Conservation (phyloP, 1,140 invertebrate genomes). For the Hestina assimilis region DNA sequence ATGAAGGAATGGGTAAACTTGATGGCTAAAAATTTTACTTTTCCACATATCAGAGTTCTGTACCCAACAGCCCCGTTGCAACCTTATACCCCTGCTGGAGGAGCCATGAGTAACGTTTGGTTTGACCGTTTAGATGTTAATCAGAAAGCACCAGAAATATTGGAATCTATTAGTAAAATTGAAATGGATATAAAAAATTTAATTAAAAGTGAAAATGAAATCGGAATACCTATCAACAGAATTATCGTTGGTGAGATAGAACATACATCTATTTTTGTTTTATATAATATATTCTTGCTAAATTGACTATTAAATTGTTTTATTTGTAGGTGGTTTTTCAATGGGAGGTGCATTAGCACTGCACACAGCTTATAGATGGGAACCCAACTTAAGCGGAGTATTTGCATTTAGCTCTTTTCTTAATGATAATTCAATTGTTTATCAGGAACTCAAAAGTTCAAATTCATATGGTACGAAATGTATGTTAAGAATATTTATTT, state of each 20-base stretch:
- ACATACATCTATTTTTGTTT: neutral
- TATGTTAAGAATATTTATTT: too few relatives aligned
- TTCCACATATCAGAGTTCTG: constrained; percentile 84
- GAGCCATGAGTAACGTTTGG: constrained; percentile 84
- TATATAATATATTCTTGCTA: neutral
- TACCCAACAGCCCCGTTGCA: constrained; percentile 85
- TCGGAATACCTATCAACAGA: constrained; percentile 81
- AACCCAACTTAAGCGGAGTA: constrained; percentile 81
- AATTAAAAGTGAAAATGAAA: constrained; percentile 81
- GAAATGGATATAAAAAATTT: constrained; percentile 79
- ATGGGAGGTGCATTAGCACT: constrained; percentile 87
- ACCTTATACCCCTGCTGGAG: constrained; percentile 82
- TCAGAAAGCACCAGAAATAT: constrained; percentile 80
- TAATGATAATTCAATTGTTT: constrained; percentile 83
- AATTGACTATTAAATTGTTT: neutral
- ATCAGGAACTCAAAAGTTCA: constrained; percentile 65
- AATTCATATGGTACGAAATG: constrained; percentile 36
- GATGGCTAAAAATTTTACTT: constrained; percentile 79
- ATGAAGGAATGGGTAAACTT: constrained; percentile 83
- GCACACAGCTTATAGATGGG: constrained; percentile 82
- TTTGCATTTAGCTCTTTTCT: constrained; percentile 87
- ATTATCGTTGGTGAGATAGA: constrained; percentile 81
- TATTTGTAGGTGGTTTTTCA: constrained; percentile 83
- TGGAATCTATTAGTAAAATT: constrained; percentile 80
- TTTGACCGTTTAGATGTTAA: constrained; percentile 82